Evolutionary conservation across 2,888 invertebrate species (phyloP).

Genomic region (Aquatica leii): DNA sequence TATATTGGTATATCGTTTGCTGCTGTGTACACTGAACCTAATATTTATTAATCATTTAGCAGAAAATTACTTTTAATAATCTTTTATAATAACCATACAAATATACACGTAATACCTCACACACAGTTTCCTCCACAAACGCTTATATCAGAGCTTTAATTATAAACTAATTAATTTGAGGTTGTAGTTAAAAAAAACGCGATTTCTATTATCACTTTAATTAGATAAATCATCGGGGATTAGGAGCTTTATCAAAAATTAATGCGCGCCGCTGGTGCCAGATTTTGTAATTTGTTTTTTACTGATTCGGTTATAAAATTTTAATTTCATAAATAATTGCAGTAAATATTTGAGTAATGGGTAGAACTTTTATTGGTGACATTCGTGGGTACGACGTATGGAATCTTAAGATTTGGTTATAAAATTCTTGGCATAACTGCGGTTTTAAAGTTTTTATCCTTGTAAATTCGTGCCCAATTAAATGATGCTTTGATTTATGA

Average conservation of each 20-base stretch:
- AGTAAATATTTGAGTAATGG: too few species aligned
- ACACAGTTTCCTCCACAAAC: too few species aligned
- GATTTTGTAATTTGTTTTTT: too few species aligned
- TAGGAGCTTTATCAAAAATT: too few species aligned
- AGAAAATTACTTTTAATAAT: conserved; percentile 7
- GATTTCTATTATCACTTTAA: too few species aligned
- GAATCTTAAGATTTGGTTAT: conserved; percentile 4
- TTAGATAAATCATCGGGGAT: too few species aligned
- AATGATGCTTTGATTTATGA: conserved; percentile 5
- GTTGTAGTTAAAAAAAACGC: too few species aligned
- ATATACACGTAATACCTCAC: background rate
- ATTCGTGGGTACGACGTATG: conserved; percentile 8
- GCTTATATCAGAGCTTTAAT: too few species aligned
- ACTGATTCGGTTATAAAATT: too few species aligned
- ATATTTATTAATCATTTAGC: conserved; percentile 5
- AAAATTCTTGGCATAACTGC: conserved; percentile 11
- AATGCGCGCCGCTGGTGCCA: too few species aligned
- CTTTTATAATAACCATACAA: background rate
- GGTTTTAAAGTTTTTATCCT: conserved; percentile 5
- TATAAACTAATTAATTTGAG: too few species aligned
- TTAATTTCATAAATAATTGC: too few species aligned
- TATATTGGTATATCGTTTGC: background rate
- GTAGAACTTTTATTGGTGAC: background rate
- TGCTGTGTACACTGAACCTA: background rate
- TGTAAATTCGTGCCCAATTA: conserved; percentile 8